Base-by-base conservation (phyloP, 2,113 vertebrate genomes). In the Numida meleagris region DNA sequence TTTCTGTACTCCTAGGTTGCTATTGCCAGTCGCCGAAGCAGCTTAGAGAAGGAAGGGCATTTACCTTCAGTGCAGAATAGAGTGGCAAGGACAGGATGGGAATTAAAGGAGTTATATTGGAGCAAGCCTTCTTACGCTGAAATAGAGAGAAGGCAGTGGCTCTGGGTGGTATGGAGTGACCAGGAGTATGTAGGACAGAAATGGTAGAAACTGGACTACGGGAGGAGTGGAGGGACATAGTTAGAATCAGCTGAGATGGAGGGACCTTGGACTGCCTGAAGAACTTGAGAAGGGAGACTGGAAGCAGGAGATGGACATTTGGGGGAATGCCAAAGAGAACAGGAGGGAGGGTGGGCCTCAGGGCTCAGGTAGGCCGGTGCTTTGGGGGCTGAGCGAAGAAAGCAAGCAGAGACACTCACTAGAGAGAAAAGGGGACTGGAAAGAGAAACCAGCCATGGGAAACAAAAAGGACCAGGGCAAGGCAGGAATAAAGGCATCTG, bases 401-500 rank as follows among this genome's bases (percentile, higher is more conserved):
- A 59, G 34, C 21, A 67, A 46, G 13, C 16, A 67, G 10, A 78
- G 17, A 17, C 43, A 79, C 23, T 46, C 58, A 53, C 6, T 1
- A 0, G 9, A 71, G 9, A 76, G 33, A 42, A 71, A 75, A 71
- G 12, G 8, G 4, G 27, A 88, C 8, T 51, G 68, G 19, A 50
- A 68, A 42, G 25, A 75, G 61, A 86, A 87, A 65, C 17, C 43
- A 91, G 20, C 17, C 42, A 50, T 36, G n/a, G 27, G 43, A 43
- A 85, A 24, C 6, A 61, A 36, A 12, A 75, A 61, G 29, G 20
- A 71, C 12, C 0, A 0, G 46, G 36, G 27, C n/a, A 85, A 65
- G 31, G 20, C 6, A 31, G n/a, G 45, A 45, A n/a, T 72, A 33
- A 86, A 90, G 46, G 38, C 48, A 36, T 68, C 58, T 70, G 45